Percentiles rank a stretch among this genome's conserved stretches.
Conservation (phyloP, 2,888 invertebrate genomes). For the Phalangium opilio region DNA sequence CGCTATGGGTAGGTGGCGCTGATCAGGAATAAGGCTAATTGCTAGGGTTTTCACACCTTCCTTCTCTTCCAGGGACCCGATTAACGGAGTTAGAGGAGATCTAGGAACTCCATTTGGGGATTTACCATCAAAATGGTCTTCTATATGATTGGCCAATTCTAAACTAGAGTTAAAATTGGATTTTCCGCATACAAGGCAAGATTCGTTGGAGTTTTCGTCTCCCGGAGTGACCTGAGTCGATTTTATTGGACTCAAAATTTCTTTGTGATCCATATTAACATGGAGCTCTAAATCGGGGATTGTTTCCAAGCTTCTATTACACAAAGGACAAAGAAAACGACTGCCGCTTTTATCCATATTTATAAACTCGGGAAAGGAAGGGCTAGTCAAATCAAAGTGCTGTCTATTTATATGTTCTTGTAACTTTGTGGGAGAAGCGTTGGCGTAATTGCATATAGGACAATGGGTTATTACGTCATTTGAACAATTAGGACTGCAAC, state of each 20-base stretch:
- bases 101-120: slow-evolving; percentile 23
- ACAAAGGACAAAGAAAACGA: slow-evolving; percentile 57
- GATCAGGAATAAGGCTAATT: too few species aligned
- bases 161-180: slow-evolving; percentile 27
- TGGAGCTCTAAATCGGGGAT: slow-evolving; percentile 60
- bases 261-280: slow-evolving; percentile 68
- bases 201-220: slow-evolving; percentile 29
- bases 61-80: not conserved
- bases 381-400: slow-evolving; percentile 65
- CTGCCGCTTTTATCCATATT: slow-evolving; percentile 6
- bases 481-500: slow-evolving; percentile 6
- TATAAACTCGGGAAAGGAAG: slow-evolving; percentile 31
- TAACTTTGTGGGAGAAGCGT: slow-evolving; percentile 52
- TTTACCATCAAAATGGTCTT: slow-evolving; percentile 52
- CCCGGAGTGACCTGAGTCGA: slow-evolving; percentile 18
- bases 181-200: slow-evolving; percentile 31
- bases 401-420: slow-evolving; percentile 71
- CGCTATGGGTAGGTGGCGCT: too few species aligned
- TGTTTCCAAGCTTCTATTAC: slow-evolving; percentile 46
- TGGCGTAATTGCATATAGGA: slow-evolving; percentile 58
- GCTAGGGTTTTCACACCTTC: too few species aligned
- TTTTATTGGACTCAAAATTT: slow-evolving; percentile 53
- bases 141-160: slow-evolving; percentile 56
- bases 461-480: slow-evolving; percentile 37
- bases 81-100: slow-evolving; percentile 16